Conservation (phyloP, 2,888 invertebrate species). For the Criorhina ranunculi region DNA sequence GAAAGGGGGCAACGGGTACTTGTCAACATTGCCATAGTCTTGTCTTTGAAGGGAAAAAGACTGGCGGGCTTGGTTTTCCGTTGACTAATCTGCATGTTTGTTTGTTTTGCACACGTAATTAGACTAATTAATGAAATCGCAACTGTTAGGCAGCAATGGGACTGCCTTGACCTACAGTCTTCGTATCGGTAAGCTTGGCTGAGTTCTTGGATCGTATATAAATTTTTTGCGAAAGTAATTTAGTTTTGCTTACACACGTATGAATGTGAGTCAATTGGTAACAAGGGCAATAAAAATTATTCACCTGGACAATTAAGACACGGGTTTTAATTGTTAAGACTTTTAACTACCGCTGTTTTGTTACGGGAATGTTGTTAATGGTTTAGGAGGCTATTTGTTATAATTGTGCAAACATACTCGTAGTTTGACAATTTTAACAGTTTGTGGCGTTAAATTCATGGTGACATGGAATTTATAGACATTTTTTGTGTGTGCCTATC, state of each 20-base stretch:
- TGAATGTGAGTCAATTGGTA: constrained; percentile 25
- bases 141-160: constrained; percentile 13
- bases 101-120: constrained; percentile 39
- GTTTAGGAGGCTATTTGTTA: constrained; percentile 3
- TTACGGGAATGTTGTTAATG: neutral
- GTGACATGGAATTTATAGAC: no score
- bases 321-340: neutral
- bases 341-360: neutral
- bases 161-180: constrained; percentile 67
- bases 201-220: constrained; percentile 44
- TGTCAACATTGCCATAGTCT: no score
- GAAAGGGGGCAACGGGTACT: neutral
- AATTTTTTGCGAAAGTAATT: constrained; percentile 17
- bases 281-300: constrained; percentile 13
- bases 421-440: neutral
- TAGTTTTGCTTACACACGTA: neutral
- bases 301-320: neutral
- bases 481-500: no score
- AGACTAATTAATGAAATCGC: constrained; percentile 53
- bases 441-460: no score
- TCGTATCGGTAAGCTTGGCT: constrained; percentile 40
- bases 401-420: constrained; percentile 26
- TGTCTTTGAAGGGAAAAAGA: constrained; percentile 6
- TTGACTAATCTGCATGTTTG: constrained; percentile 62
- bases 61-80: constrained; percentile 1